Evolutionary conservation across 2,113 vertebrate species (phyloP), one percentile per base, ranked within the genome.

Genomic region (Phyllopteryx taeniolatus): DNA sequence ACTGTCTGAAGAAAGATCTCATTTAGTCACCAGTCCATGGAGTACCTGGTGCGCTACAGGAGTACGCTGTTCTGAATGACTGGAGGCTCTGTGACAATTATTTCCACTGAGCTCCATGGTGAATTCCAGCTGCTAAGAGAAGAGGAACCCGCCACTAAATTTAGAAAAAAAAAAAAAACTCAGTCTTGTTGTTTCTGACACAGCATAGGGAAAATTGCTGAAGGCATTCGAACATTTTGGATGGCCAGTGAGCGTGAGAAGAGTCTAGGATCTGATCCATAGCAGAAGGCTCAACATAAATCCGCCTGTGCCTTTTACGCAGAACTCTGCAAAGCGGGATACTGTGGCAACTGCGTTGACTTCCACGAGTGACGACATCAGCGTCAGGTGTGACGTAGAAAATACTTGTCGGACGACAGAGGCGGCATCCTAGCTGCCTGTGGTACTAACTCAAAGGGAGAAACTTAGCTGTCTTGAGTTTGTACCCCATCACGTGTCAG

Each of bases 91-190:
- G 62, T 44, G 62, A 64, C 14, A 17, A 7, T 64, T 44, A 64
- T 22, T 64, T 64, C 62, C 62, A 64, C 39, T 44, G 19, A 22
- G 3, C 39, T 44, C 62, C 20, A 14, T 19, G 5, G 20, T 20
- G 62, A 27, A 42, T 35, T 39, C 59, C 59, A 35, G 31, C 59
- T 61, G 59, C 43, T 27, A 27, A 15, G 63, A 43, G 8, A 22
- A 27, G n/a, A 65, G 43, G 63, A 65, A 15, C 42, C n/a, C 42
- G 27, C 11, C 20, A 13, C 42, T 46, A 44, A 65, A 65, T 46
- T 46, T n/a, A 65, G 63, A 42, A 63, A 14, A 27, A 27, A 65
- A 65, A 65, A n/a, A 27, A 65, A 65, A 65, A n/a, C 20, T 15
- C 63, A 44, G 42, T 22, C 42, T 22, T 46, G 43, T 65, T 44